These are phyloP conservation scores for Parus major DNA, from an alignment of 2,113 vertebrate species.

Conservation along the genomic window DNA sequence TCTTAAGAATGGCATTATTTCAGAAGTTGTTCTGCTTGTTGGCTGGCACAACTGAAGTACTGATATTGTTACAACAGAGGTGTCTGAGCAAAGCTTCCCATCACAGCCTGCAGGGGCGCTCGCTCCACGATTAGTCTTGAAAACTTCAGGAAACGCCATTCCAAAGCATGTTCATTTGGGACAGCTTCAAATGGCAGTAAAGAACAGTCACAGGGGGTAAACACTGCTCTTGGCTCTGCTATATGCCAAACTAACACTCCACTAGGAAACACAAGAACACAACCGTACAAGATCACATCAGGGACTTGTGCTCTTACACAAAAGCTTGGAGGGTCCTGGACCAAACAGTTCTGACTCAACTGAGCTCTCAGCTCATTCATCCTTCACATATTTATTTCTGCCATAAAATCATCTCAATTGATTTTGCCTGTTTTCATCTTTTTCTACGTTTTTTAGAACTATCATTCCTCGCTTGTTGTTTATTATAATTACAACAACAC, in stretches of 20 bases:
- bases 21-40: background rate
- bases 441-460: background rate
- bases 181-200: background rate
- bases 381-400: background rate
- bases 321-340: background rate
- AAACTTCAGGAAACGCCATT: background rate
- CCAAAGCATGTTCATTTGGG: background rate
- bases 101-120: background rate
- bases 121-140: background rate
- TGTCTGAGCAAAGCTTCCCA: background rate
- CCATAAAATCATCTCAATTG: background rate
- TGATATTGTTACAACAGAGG: accelerated
- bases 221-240: background rate
- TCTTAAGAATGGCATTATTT: background rate
- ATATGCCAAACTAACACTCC: background rate
- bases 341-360: background rate
- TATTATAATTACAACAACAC: background rate
- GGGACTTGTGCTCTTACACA: no score
- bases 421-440: background rate
- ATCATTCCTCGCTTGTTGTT: background rate
- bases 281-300: background rate
- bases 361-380: background rate
- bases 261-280: background rate
- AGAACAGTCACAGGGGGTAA: background rate
- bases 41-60: background rate